These are phyloP conservation scores for Trissoscelio sp. DNA, from an alignment of 2,888 invertebrate species.

Conservation along the genomic window DNA sequence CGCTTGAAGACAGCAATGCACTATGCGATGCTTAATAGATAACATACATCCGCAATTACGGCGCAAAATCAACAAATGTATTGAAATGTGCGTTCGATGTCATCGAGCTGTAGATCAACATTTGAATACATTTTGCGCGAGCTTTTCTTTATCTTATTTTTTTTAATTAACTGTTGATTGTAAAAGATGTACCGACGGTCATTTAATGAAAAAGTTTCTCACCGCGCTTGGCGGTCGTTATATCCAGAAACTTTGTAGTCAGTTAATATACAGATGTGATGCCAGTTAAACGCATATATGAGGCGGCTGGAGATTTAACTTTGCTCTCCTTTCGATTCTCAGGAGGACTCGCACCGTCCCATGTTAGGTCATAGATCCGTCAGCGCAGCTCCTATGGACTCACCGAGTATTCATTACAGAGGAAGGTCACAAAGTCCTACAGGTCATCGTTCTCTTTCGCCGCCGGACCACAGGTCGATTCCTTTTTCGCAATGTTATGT, in stretches of 20 bases:
- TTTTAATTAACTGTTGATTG: slow-evolving; percentile 24
- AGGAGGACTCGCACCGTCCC: slow-evolving; percentile 83
- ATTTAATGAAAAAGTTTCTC: slow-evolving; percentile 23
- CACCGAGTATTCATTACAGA: slow-evolving; percentile 86
- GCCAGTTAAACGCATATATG: slow-evolving; percentile 12
- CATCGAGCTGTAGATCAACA: slow-evolving; percentile 16
- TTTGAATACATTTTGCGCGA: slow-evolving; percentile 33
- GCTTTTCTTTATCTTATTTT: too few species aligned
- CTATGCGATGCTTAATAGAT: slow-evolving; percentile 68
- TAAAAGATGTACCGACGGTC: slow-evolving; percentile 8
- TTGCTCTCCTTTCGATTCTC: slow-evolving; percentile 74
- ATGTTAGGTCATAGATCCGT: slow-evolving; percentile 90
- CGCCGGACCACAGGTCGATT: slow-evolving; percentile 88
- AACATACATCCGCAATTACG: slow-evolving; percentile 43
- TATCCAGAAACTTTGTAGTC: slow-evolving; percentile 30
- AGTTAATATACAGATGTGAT: slow-evolving; percentile 30
- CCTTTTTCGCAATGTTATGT: slow-evolving; percentile 87
- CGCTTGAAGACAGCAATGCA: slow-evolving; percentile 69
- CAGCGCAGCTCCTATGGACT: slow-evolving; percentile 92
- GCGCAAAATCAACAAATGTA: slow-evolving; percentile 17
- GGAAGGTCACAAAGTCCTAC: slow-evolving; percentile 92
- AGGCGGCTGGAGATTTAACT: slow-evolving; percentile 46
- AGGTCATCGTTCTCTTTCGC: slow-evolving; percentile 90
- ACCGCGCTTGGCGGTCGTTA: slow-evolving; percentile 10
- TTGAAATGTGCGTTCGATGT: slow-evolving; percentile 19